A percentile compares a stretch with the other conserved stretches of the same genome.
phyloP scores from a whole-genome alignment of 2,797 vertebrate genomes.

The Notolabrus celidotus region DNA sequence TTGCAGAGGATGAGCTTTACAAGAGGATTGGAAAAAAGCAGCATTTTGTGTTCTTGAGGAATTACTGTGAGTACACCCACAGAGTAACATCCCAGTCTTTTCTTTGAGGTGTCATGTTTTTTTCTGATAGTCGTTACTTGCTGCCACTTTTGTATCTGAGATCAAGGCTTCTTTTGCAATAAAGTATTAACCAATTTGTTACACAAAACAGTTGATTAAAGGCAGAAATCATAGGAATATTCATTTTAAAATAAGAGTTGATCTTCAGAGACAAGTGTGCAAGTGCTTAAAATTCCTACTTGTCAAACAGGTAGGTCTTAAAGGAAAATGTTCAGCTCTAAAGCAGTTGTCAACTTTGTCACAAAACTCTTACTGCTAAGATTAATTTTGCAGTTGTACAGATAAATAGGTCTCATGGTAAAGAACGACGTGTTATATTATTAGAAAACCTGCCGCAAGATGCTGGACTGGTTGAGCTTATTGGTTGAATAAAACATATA shows the following conservation, averaged over 20 bases:
- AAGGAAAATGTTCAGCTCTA: background rate
- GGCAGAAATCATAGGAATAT: constrained; percentile 15
- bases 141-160: constrained; percentile 33
- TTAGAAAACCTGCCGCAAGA: no score
- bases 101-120: constrained; percentile 40
- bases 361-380: no score
- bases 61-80: constrained; percentile 48
- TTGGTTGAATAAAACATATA: no score
- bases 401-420: no score
- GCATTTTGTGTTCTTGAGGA: constrained; percentile 38
- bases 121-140: constrained; percentile 20
- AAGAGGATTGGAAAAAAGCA: constrained; percentile 34
- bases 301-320: background rate
- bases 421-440: no score
- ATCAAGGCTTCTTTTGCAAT: constrained; percentile 29
- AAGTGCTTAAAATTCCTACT: background rate
- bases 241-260: constrained; percentile 10
- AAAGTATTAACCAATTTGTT: background rate
- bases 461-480: no score
- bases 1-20: constrained; percentile 46
- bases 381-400: no score
- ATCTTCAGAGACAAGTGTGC: constrained; percentile 15
- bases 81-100: constrained; percentile 34
- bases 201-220: constrained; percentile 18
- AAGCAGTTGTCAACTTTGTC: background rate